A percentile compares a stretch with the other conserved stretches of the same genome.
Evolutionary conservation across 2,797 vertebrate species (phyloP).

Genomic region (Lateolabrax maculatus): DNA sequence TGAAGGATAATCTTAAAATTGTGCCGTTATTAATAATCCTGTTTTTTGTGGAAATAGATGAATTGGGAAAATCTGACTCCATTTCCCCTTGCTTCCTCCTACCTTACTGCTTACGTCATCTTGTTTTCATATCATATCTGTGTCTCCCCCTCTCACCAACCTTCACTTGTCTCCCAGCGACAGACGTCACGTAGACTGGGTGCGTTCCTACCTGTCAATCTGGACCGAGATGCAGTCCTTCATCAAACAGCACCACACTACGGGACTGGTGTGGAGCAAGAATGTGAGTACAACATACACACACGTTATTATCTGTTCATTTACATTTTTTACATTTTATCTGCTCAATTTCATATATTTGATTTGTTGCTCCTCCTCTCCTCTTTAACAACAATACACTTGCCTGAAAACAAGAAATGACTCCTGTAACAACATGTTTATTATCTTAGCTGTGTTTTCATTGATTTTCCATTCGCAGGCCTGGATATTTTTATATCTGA

Average conservation of each 20-base stretch:
- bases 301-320: background rate
- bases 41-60: no score
- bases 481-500: conserved; percentile 65
- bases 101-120: background rate
- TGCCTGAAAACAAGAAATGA: conserved; percentile 7
- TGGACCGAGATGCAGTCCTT: conserved; percentile 96
- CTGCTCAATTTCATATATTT: background rate
- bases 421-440: conserved; percentile 33
- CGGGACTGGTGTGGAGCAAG: conserved; percentile 94
- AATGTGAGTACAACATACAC: conserved; percentile 86
- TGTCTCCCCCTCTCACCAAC: background rate
- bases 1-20: no score
- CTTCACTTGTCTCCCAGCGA: conserved; percentile 83
- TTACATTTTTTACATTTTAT: no score
- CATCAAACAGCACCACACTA: conserved; percentile 95
- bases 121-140: background rate
- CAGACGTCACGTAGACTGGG: conserved; percentile 95
- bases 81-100: background rate
- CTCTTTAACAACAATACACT: background rate
- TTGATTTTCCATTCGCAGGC: conserved; percentile 56
- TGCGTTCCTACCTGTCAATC: conserved; percentile 94
- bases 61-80: no score
- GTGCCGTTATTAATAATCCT: no score
- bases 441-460: conserved; percentile 53
- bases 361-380: background rate